Base-by-base conservation (phyloP, 2,888 invertebrate species). In the Dendrolimus pini region DNA sequence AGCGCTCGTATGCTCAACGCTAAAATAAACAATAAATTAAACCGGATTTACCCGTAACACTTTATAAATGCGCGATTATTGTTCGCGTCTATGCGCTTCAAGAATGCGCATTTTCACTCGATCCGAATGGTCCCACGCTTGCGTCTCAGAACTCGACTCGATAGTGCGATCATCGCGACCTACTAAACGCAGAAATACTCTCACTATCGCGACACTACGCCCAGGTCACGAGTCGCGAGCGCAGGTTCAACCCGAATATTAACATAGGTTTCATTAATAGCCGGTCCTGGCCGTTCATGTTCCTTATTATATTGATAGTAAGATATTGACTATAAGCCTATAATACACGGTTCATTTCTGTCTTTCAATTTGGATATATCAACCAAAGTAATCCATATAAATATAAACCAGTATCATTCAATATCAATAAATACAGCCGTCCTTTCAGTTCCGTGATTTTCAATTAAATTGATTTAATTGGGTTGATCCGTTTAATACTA, bases 141-240 rank as follows among this genome's bases (percentile, higher is more conserved):
- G 55, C 47, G 47, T 9, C 9, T 47, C 30, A 30, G 30, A 30
- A 6, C 30, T 47, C 12, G 12, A 47, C 47, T 47, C 47, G 12
- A 47, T 63, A 70, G 72, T 68, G 77, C 70, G 80, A 80, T 79
- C 77, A 73, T 77, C 71, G 68, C 75, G 87, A 83, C 89, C 89
- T 79, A 89, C 81, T 77, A 83, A 83, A 70, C 62, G 62, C 69
- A 75, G 78, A 77, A 78, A 80, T 77, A 86, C 89, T 89, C 89
- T 89, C 88, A 84, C 89, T 87, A 78, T 76, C 74, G 69, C 71
- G 68, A 69, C 69, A 47, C 47, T 47, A 47, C 9, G 12, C 47
- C 9, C 12, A 47, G 47, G 30, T 10, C 47, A 47, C 47, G 12
- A 47, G 47, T 7, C 3, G 30, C 30, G 30, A 47, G 12, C 47